These are phyloP conservation scores for Drosophila nr. perissopoda DNA, from an alignment of 2,888 invertebrate species.

Conservation along the genomic window DNA sequence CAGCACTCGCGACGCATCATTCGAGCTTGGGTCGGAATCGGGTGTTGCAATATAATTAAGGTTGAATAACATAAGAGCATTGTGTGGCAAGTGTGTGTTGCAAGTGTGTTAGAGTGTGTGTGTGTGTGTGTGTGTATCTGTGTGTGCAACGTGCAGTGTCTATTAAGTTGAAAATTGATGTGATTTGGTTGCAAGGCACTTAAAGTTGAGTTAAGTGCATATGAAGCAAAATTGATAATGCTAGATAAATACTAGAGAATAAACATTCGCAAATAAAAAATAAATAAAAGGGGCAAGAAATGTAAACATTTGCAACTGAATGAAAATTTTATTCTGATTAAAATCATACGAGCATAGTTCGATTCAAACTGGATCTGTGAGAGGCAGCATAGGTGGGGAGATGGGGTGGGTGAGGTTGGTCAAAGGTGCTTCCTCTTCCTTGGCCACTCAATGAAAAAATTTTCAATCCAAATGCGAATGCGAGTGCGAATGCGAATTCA, in stretches of 20 bases:
- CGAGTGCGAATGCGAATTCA: constrained; percentile 43
- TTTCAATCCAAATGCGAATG: constrained; percentile 64
- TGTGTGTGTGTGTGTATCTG: constrained; percentile 25
- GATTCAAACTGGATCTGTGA: constrained; percentile 11
- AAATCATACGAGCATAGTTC: constrained; percentile 59
- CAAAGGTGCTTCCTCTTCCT: constrained; percentile 41
- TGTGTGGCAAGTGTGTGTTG: constrained; percentile 31
- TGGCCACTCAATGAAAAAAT: constrained; percentile 67
- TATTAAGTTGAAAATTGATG: constrained; percentile 66
- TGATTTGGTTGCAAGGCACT: constrained; percentile 49
- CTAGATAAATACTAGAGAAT: constrained; percentile 14
- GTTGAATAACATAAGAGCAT: constrained; percentile 71
- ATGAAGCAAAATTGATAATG: constrained; percentile 23
- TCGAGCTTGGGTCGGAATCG: constrained; percentile 34
- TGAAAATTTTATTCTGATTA: constrained; percentile 74
- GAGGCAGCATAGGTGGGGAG: constrained; percentile 4
- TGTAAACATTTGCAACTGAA: constrained; percentile 33
- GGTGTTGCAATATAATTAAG: constrained; percentile 79
- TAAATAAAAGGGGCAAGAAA: constrained; percentile 7
- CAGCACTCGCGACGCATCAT: constrained; percentile 39
- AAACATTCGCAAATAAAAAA: constrained; percentile 17
- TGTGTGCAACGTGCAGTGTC: constrained; percentile 48
- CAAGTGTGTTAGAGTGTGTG: constrained; percentile 1
- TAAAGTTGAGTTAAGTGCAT: constrained; percentile 34
- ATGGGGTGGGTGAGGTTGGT: constrained; percentile 10